Evolutionary conservation across 2,888 invertebrate species (phyloP).

Genomic region (Metopia argyrocephala): DNA sequence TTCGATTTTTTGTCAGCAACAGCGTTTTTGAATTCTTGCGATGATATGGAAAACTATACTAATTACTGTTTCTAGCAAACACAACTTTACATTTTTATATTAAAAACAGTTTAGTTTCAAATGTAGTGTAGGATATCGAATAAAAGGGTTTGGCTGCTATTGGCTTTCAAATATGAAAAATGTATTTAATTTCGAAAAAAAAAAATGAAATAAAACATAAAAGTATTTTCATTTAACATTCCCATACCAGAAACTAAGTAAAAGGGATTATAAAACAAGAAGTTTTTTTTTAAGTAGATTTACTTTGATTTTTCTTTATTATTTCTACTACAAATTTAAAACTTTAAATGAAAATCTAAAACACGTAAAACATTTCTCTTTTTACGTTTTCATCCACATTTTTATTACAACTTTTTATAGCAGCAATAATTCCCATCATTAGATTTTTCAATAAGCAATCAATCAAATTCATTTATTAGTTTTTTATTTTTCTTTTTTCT

Average conservation of each 20-base stretch:
- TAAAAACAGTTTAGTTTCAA: too few species aligned
- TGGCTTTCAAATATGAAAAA: too few species aligned
- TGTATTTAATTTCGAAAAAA: neutral
- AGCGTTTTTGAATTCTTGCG: too few species aligned
- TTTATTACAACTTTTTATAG: neutral
- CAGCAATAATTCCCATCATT: neutral
- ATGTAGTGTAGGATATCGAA: too few species aligned
- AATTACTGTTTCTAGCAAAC: too few species aligned
- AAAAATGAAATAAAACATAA: neutral
- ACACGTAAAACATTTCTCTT: neutral
- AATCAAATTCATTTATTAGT: constrained; percentile 16
- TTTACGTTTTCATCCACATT: neutral
- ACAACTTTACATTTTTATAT: too few species aligned
- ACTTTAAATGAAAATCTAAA: neutral
- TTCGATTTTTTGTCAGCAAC: too few species aligned
- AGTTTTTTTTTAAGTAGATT: neutral
- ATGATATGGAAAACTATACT: too few species aligned
- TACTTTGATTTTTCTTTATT: neutral
- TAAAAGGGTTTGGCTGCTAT: too few species aligned
- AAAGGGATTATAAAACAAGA: neutral
- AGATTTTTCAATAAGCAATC: constrained; percentile 7
- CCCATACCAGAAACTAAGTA: neutral
- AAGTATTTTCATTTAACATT: neutral
- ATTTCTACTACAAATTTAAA: neutral
- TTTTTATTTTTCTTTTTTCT: neutral